phyloP scores from a whole-genome alignment of 2,797 vertebrate genomes.

The Anguilla obscura region DNA sequence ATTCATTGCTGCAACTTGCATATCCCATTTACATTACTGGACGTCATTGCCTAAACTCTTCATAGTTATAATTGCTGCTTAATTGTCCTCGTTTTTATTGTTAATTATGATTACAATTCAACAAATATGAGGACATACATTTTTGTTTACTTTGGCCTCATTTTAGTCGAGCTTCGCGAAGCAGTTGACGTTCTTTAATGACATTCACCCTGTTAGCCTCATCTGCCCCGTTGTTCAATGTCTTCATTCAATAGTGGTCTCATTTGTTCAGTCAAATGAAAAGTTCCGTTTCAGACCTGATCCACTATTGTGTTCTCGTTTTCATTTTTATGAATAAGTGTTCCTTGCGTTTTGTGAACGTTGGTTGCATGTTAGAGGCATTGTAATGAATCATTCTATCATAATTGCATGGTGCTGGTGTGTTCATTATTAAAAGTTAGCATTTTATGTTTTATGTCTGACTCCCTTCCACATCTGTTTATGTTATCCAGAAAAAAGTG shows the following conservation, averaged over 20 bases:
- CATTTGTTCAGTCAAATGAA: not conserved
- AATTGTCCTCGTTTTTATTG: no score
- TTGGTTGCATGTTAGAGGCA: not conserved
- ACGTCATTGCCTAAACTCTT: no score
- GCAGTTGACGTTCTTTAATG: not conserved
- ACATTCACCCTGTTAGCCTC: not conserved
- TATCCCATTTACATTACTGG: not conserved
- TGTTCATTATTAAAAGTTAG: not conserved
- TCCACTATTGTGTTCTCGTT: not conserved
- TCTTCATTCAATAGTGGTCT: not conserved
- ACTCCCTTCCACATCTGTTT: conserved; percentile 40
- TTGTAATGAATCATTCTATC: not conserved
- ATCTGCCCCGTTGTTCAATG: not conserved
- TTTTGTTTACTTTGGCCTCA: not conserved
- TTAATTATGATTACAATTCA: not conserved
- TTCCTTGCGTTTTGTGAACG: not conserved
- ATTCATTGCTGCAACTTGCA: not conserved
- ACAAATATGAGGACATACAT: not conserved
- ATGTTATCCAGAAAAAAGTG: conserved; percentile 80
- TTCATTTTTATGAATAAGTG: not conserved
- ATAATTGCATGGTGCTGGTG: not conserved
- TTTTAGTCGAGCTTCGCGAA: not conserved
- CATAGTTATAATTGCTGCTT: no score
- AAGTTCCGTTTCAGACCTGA: not conserved
- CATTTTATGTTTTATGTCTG: conserved; percentile 20